phyloP scores from a whole-genome alignment of 1,140 invertebrate genomes.

The Eriosoma lanigerum region DNA sequence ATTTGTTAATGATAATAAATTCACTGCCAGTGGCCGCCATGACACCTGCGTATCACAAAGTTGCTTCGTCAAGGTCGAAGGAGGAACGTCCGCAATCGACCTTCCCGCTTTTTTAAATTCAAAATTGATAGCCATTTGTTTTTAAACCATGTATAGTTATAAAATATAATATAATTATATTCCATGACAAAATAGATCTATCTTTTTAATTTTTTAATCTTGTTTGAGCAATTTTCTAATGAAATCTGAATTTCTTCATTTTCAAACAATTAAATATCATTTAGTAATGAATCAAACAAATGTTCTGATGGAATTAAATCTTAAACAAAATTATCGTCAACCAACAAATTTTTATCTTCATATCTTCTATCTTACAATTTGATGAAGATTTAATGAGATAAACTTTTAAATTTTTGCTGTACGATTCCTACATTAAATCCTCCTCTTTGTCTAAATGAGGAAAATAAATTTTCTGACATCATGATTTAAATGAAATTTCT shows the following conservation, averaged over 20 bases:
- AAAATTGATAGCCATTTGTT: no score
- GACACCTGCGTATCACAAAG: no score
- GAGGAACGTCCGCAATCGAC: no score
- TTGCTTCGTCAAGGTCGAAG: no score
- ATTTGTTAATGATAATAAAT: no score
- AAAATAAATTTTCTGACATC: constrained; percentile 16
- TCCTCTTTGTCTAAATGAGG: not conserved
- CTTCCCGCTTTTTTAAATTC: no score
- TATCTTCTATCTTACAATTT: constrained; percentile 4
- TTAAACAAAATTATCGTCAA: not conserved
- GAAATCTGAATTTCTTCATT: not conserved
- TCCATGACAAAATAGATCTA: no score
- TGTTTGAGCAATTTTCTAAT: constrained; percentile 6
- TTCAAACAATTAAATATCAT: not conserved
- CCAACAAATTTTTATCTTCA: not conserved
- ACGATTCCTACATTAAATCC: constrained; percentile 1
- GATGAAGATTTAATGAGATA: not conserved
- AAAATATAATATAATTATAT: no score
- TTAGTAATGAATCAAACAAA: not conserved
- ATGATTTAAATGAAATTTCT: constrained; percentile 17
- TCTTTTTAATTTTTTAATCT: no score
- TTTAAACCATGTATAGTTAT: no score
- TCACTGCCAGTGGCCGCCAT: no score
- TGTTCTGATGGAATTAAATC: not conserved
- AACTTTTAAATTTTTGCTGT: constrained; percentile 11